A percentile compares a stretch with the other conserved stretches of the same genome.
These are phyloP conservation scores for Pheosia gnoma DNA, from an alignment of 2,888 invertebrate species.

Conservation along the genomic window DNA sequence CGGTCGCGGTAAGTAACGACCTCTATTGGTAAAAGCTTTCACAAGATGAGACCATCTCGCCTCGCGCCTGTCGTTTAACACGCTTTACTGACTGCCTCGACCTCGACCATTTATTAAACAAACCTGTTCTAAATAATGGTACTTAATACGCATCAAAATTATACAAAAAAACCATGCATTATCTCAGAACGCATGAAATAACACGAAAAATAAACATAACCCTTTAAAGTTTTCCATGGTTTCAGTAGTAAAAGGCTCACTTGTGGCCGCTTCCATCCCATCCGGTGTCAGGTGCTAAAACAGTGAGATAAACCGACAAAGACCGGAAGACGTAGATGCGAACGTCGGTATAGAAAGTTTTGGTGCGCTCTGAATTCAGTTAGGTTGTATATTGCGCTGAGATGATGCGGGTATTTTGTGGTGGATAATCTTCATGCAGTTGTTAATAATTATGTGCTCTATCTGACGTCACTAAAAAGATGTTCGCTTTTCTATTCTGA, in stretches of 20 bases:
- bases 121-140: neutral
- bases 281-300: conserved; percentile 59
- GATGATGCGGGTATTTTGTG: neutral
- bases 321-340: conserved; percentile 29
- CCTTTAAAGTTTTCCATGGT: conserved; percentile 43
- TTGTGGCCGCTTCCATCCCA: conserved; percentile 33
- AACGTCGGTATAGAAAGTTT: conserved; percentile 22
- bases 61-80: conserved; percentile 4
- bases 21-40: conserved; percentile 69
- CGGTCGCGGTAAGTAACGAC: conserved; percentile 36
- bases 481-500: too few species aligned
- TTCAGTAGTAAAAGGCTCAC: conserved; percentile 27
- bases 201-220: conserved; percentile 33
- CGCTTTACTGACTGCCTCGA: conserved; percentile 6
- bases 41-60: conserved; percentile 56
- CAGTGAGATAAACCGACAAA: conserved; percentile 51
- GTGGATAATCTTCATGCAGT: neutral
- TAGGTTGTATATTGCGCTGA: conserved; percentile 14
- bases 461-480: too few species aligned
- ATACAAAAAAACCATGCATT: conserved; percentile 12
- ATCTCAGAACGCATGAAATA: conserved; percentile 18
- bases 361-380: conserved; percentile 21
- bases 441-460: too few species aligned
- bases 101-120: neutral
- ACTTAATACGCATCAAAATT: neutral